A percentile compares a stretch with the other conserved stretches of the same genome.
Evolutionary conservation across 37 sponge, comb jelly and placozoan species (phyloP).

Genomic region (Corticium candelabrum): DNA sequence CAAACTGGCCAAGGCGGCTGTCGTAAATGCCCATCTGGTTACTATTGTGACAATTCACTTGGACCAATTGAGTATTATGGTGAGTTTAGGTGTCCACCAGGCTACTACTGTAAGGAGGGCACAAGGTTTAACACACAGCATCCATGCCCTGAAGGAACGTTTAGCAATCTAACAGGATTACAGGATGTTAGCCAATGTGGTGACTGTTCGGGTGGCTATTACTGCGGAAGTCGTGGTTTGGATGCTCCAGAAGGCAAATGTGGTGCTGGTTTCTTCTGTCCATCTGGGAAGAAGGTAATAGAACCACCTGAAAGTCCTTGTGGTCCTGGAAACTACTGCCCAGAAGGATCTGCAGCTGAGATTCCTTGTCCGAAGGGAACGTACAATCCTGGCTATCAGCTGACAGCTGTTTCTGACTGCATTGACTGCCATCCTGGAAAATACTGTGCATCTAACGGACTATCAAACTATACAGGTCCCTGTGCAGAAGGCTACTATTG

Average conservation of each 20-base stretch:
- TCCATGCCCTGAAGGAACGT: slow-evolving; percentile 19
- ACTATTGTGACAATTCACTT: slow-evolving; percentile 3
- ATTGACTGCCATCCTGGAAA: neutral
- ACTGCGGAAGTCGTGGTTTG: slow-evolving; percentile 16
- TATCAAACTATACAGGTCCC: neutral
- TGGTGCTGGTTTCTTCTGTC: slow-evolving; percentile 26
- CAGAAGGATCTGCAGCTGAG: slow-evolving; percentile 5
- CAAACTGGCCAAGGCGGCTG: neutral
- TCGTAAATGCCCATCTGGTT: slow-evolving; percentile 5
- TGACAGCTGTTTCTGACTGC: neutral
- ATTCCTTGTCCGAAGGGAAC: slow-evolving; percentile 28
- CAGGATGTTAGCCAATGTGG: neutral
- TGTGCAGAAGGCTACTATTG: slow-evolving; percentile 26
- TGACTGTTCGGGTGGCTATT: slow-evolving; percentile 24
- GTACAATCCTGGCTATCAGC: slow-evolving; percentile 12
- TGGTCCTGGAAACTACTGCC: slow-evolving; percentile 24
- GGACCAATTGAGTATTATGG: neutral
- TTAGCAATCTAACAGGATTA: neutral
- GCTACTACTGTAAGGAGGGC: slow-evolving; percentile 22
- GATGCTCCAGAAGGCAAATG: slow-evolving; percentile 10
- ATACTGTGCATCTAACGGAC: neutral
- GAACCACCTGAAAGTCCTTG: slow-evolving; percentile 6
- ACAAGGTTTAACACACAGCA: slow-evolving; percentile 8
- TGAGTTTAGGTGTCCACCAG: slow-evolving; percentile 2
- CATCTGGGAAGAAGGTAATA: slow-evolving; percentile 1